phyloP scores from a whole-genome alignment of 1,140 invertebrate species.

The Tetranychus cinnabarinus region DNA sequence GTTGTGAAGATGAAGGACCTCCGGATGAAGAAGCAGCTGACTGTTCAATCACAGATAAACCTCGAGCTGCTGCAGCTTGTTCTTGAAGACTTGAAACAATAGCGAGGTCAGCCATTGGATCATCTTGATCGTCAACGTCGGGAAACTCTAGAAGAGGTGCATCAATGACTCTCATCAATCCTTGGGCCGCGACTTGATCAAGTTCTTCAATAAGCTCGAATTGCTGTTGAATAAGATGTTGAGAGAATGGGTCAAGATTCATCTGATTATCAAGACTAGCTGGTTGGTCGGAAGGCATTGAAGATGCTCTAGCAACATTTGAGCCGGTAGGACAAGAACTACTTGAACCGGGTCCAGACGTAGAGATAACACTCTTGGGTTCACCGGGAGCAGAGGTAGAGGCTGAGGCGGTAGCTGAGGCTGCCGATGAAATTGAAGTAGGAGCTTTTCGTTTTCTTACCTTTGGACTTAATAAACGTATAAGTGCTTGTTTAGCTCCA shows the following conservation, averaged over 20 bases:
- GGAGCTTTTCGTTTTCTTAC: conserved; percentile 44
- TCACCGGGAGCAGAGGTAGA: conserved; percentile 25
- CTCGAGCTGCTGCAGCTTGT: background rate
- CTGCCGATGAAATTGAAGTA: conserved; percentile 46
- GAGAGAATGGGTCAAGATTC: background rate
- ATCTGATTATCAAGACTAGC: background rate
- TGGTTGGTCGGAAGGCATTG: background rate
- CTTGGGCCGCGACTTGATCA: conserved; percentile 25
- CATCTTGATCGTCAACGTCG: conserved; percentile 82
- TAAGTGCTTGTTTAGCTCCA: conserved; percentile 66
- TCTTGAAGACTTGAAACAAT: conserved; percentile 76
- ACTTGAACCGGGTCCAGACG: background rate
- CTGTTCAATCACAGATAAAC: background rate
- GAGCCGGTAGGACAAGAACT: background rate
- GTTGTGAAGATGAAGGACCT: background rate
- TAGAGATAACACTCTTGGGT: background rate
- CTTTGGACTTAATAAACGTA: conserved; percentile 50
- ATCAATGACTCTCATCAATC: conserved; percentile 20
- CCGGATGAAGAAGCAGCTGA: background rate
- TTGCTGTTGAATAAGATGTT: conserved; percentile 3
- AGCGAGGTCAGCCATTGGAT: conserved; percentile 83
- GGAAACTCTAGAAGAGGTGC: conserved; percentile 57
- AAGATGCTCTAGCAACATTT: background rate
- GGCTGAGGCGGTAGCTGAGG: conserved; percentile 5
- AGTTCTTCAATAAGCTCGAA: conserved; percentile 15